Percentiles rank a stretch among this genome's conserved stretches.
Evolutionary conservation across 2,113 vertebrate species (phyloP).

Genomic region (Xenus cinereus): DNA sequence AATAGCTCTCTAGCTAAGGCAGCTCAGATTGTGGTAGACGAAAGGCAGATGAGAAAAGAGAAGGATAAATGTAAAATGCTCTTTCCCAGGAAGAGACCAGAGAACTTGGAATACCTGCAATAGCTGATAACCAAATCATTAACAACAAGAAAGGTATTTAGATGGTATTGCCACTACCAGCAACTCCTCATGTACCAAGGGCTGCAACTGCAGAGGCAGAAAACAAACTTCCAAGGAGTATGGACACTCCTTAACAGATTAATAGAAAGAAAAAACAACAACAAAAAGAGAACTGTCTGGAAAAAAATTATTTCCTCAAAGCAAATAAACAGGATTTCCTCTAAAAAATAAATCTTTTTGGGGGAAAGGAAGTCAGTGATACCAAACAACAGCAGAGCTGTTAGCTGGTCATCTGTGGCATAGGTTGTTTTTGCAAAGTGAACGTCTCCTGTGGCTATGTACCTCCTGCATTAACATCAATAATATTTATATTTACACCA

Average conservation of each 20-base stretch:
- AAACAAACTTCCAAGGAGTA: not conserved
- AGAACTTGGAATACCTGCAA: not conserved
- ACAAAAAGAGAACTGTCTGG: not conserved
- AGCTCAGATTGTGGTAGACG: not conserved
- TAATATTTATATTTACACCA: not conserved
- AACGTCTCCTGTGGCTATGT: not conserved
- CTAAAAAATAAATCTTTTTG: not conserved
- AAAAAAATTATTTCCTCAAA: not conserved
- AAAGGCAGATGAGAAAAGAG: not conserved
- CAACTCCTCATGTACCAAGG: not conserved
- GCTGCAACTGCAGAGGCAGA: not conserved
- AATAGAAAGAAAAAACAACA: not conserved
- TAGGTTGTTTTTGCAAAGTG: not conserved
- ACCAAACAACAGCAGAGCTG: not conserved
- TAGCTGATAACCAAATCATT: not conserved
- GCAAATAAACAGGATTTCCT: slow-evolving; percentile 17
- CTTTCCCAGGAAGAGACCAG: not conserved
- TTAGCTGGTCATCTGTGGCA: not conserved
- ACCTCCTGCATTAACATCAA: not conserved
- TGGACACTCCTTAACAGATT: not conserved
- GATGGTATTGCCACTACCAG: not conserved
- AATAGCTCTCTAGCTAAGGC: not conserved
- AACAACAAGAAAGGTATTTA: not conserved
- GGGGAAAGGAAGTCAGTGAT: not conserved
- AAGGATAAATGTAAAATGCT: not conserved